Conservation (phyloP, 2,113 vertebrate genomes). For the Lepisosteus oculatus region DNA sequence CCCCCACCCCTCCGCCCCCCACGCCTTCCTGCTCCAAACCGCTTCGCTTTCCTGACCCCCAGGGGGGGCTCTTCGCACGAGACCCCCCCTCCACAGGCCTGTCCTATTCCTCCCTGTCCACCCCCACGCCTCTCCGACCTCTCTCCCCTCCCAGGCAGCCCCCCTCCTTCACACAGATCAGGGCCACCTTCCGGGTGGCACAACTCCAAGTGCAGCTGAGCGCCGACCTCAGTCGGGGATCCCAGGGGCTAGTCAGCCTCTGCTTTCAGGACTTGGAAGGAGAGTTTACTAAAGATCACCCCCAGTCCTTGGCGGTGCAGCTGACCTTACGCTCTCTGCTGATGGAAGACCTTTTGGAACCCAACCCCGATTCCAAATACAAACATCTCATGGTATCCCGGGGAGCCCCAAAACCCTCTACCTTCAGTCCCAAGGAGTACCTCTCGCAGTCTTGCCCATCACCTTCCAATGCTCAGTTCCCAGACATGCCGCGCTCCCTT, state of each 20-base stretch:
- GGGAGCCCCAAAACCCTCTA: slow-evolving; percentile 89
- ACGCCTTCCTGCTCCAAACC: slow-evolving; percentile 72
- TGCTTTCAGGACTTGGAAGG: slow-evolving; percentile 92
- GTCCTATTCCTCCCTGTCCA: slow-evolving; percentile 60
- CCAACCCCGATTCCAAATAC: slow-evolving; percentile 85
- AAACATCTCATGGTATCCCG: slow-evolving; percentile 95
- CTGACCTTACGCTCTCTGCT: slow-evolving; percentile 85
- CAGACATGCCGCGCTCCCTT: slow-evolving; percentile 93
- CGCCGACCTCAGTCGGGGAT: slow-evolving; percentile 85
- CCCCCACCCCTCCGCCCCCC: slow-evolving; percentile 62
- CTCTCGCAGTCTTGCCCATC: slow-evolving; percentile 93
- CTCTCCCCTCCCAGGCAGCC: slow-evolving; percentile 38
- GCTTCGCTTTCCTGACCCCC: slow-evolving; percentile 67
- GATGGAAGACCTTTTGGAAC: slow-evolving; percentile 94
- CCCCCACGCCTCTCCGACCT: slow-evolving; percentile 49
- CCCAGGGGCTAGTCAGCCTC: slow-evolving; percentile 90
- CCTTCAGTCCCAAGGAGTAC: slow-evolving; percentile 85
- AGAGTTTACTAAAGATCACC: slow-evolving; percentile 90
- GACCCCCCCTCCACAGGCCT: slow-evolving; percentile 67
- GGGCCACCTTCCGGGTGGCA: slow-evolving; percentile 80
- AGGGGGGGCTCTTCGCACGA: slow-evolving; percentile 77
- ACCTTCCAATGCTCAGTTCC: slow-evolving; percentile 77
- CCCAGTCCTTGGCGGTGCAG: slow-evolving; percentile 81
- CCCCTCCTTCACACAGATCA: slow-evolving; percentile 83
- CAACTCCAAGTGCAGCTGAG: slow-evolving; percentile 91